Conservation (phyloP, 2,888 invertebrate genomes). For the Barypeithes pellucidus region DNA sequence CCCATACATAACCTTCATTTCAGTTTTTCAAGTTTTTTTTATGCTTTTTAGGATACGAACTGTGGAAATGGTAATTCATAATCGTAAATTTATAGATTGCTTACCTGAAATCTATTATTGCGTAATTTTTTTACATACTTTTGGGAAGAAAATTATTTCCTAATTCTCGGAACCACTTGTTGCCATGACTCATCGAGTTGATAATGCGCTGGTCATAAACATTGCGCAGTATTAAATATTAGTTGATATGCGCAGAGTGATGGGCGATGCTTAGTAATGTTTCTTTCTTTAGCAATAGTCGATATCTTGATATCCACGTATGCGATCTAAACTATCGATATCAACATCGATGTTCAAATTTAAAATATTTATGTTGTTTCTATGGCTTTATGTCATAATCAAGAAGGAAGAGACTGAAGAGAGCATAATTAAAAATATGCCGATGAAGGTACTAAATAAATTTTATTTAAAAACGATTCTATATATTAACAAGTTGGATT, state of each 20-base stretch:
- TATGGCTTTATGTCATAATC: no score
- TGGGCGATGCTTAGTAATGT: no score
- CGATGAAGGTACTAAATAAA: neutral
- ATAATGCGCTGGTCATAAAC: no score
- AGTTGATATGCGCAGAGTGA: no score
- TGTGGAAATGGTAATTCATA: neutral
- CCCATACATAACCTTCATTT: conserved; percentile 4
- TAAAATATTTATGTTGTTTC: no score
- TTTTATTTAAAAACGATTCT: neutral
- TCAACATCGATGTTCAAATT: no score
- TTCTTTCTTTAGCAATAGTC: no score
- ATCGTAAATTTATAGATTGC: neutral
- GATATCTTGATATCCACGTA: no score
- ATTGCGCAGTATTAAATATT: no score
- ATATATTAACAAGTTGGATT: neutral
- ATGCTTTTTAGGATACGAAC: neutral
- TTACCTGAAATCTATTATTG: conserved; percentile 8
- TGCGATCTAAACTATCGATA: no score
- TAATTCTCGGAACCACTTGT: conserved; percentile 22
- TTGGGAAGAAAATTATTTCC: conserved; percentile 2
- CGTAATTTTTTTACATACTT: conserved; percentile 14
- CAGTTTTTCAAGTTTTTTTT: neutral
- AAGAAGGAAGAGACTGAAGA: no score
- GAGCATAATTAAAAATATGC: no score
- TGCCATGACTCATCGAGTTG: conserved; percentile 18